Evolutionary conservation across 2,797 vertebrate species (phyloP).

Genomic region (Okamejei kenojei): DNA sequence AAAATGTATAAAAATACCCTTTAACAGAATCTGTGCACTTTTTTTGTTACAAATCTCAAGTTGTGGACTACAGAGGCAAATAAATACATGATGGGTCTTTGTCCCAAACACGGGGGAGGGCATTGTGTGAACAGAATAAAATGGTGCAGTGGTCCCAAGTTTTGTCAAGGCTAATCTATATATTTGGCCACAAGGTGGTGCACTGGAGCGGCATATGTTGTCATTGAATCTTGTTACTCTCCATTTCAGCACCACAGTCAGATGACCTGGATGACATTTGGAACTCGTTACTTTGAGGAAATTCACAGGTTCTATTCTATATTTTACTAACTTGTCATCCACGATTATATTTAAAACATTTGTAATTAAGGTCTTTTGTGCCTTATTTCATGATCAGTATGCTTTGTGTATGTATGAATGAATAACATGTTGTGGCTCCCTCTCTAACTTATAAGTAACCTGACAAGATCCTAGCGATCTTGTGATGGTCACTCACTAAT

Average conservation of each 20-base stretch:
- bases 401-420: too few species aligned
- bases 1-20: too few species aligned
- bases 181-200: conserved; percentile 2
- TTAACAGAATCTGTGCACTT: too few species aligned
- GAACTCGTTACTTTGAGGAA: not conserved
- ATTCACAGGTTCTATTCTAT: not conserved
- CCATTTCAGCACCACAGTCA: not conserved
- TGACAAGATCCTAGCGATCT: not conserved
- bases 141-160: not conserved
- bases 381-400: not conserved
- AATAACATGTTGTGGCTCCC: too few species aligned
- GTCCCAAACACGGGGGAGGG: too few species aligned
- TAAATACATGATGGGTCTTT: too few species aligned
- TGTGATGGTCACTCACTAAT: not conserved
- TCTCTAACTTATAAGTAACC: not conserved
- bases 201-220: not conserved
- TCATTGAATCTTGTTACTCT: not conserved
- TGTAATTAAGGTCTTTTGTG: not conserved
- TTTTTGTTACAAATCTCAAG: too few species aligned
- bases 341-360: not conserved
- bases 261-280: not conserved
- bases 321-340: not conserved
- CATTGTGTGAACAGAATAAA: not conserved
- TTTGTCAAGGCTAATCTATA: not conserved
- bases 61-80: too few species aligned